Evolutionary conservation across 2,888 invertebrate genomes (phyloP).

Genomic region (Tribolium freemani): DNA sequence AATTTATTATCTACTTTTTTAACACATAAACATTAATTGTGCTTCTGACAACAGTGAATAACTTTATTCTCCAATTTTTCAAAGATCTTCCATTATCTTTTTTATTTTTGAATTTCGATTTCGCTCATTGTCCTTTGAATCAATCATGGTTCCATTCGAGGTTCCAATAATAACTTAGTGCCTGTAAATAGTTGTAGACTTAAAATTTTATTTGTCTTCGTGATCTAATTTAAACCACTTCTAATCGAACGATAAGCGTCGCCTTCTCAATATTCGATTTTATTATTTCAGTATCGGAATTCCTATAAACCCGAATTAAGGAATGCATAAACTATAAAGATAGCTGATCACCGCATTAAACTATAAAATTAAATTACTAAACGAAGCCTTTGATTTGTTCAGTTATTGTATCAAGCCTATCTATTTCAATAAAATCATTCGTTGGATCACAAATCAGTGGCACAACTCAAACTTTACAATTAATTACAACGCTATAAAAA

Average conservation of each 20-base stretch:
- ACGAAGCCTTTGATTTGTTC: constrained; percentile 19
- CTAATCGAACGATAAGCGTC: background rate
- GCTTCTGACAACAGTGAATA: no score
- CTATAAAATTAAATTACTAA: constrained; percentile 30
- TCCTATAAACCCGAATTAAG: constrained; percentile 11
- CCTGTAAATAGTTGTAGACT: background rate
- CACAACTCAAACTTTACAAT: constrained; percentile 6
- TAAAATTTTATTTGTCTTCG: background rate
- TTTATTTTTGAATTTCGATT: no score
- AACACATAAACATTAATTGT: no score
- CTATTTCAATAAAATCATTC: constrained; percentile 25
- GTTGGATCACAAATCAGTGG: constrained; percentile 4
- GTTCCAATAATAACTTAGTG: no score
- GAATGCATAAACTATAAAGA: constrained; percentile 24
- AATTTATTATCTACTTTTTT: no score
- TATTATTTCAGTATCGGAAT: constrained; percentile 16
- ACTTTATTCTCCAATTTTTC: no score
- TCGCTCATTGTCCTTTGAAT: no score
- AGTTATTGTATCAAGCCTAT: constrained; percentile 14
- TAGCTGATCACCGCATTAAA: constrained; percentile 20
- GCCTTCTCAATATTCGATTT: constrained; percentile 7
- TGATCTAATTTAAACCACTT: background rate
- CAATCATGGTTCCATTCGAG: no score
- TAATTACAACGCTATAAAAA: constrained; percentile 8
- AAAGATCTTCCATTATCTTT: no score